Evolutionary conservation across 2,797 vertebrate species (phyloP).

Genomic region (Dryobates pubescens): DNA sequence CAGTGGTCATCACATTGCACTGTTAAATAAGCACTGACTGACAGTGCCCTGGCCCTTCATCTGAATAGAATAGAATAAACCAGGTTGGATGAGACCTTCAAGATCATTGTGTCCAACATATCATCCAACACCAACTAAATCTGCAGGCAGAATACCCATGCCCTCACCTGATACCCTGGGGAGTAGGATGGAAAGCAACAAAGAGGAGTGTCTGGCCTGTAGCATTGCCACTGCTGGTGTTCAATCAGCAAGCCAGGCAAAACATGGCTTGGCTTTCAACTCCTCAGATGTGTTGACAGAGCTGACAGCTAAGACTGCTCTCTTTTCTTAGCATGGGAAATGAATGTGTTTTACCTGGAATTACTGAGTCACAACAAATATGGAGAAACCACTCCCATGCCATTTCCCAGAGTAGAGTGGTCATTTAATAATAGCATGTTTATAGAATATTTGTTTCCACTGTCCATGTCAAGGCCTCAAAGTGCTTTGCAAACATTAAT

Average conservation of each 20-base stretch:
- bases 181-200: background rate
- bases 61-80: too few species aligned
- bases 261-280: slow-evolving; percentile 10
- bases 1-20: background rate
- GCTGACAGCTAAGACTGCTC: slow-evolving; percentile 22
- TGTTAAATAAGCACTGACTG: background rate
- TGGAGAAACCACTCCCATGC: slow-evolving; percentile 61
- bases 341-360: slow-evolving; percentile 55
- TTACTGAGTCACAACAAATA: slow-evolving; percentile 61
- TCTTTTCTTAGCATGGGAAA: slow-evolving; percentile 63
- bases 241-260: slow-evolving; percentile 29
- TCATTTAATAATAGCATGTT: slow-evolving; percentile 58
- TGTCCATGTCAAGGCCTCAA: background rate
- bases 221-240: accelerated
- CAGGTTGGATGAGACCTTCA: too few species aligned
- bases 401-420: slow-evolving; percentile 56
- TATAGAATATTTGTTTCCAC: slow-evolving; percentile 45
- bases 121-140: too few species aligned
- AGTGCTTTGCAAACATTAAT: slow-evolving; percentile 31
- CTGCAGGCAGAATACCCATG: background rate
- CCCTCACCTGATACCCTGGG: background rate
- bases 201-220: background rate
- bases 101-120: too few species aligned
- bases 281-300: slow-evolving; percentile 53
- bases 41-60: background rate